Percentiles rank a stretch among this genome's conserved stretches.
Conservation (phyloP, 2,888 invertebrate species). For the Parapristionchus giblindavisi region DNA sequence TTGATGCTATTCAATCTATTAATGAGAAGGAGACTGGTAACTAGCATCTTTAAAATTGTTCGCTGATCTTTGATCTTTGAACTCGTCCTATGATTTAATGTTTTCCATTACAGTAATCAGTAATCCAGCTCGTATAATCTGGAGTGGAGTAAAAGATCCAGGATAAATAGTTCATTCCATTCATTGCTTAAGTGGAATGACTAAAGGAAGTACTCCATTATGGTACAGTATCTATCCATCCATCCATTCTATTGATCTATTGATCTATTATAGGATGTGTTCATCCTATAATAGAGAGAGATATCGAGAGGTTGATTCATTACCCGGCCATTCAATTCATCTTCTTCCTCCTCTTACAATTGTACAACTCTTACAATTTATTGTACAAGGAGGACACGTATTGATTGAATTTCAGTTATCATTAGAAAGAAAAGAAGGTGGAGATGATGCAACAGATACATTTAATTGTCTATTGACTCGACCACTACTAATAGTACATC, state of each 20-base stretch:
- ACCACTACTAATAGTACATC: constrained; percentile 13
- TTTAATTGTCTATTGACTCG: constrained; percentile 22
- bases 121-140: constrained; percentile 16
- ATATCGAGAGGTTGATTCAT: constrained; percentile 76
- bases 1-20: constrained; percentile 35
- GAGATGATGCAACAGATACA: constrained; percentile 6
- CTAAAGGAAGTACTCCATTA: no score
- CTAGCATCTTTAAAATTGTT: not conserved
- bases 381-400: no score
- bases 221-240: no score
- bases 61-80: not conserved
- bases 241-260: constrained; percentile 17
- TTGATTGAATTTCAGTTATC: constrained; percentile 24
- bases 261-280: constrained; percentile 78
- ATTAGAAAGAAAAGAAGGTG: constrained; percentile 24
- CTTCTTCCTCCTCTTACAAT: constrained; percentile 85
- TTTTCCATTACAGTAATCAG: not conserved
- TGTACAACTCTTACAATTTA: no score
- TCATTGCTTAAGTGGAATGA: constrained; percentile 13
- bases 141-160: constrained; percentile 30
- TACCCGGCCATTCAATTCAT: constrained; percentile 87
- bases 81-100: not conserved
- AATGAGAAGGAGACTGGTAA: constrained; percentile 37
- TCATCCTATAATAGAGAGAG: constrained; percentile 78
- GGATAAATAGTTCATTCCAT: constrained; percentile 16